Conservation (phyloP, 1,140 invertebrate species). For the Apis florea region DNA sequence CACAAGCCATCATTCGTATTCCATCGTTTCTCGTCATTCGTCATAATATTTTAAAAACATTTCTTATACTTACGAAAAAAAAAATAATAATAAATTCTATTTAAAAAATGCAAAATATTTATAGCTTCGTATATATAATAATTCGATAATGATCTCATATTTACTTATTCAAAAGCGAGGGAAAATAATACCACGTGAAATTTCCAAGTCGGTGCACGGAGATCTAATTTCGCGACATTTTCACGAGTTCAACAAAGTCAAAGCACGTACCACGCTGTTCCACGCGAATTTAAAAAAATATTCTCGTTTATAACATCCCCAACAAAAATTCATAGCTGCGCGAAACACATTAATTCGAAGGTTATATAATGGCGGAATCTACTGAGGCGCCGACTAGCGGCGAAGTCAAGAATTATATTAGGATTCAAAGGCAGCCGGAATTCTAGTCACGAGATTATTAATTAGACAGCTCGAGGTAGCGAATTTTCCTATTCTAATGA, state of each 20-base stretch:
- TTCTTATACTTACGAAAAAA: no score
- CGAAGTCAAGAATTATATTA: not conserved
- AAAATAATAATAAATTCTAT: no score
- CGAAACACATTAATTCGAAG: not conserved
- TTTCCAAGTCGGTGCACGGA: not conserved
- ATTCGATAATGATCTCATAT: not conserved
- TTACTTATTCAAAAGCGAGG: not conserved
- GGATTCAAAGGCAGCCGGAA: not conserved
- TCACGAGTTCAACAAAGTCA: not conserved
- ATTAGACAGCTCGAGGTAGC: conserved; percentile 4
- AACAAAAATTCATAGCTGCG: not conserved
- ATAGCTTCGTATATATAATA: not conserved
- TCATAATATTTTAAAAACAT: not conserved
- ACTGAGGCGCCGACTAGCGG: not conserved
- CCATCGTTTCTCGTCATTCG: not conserved
- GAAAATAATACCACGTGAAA: not conserved
- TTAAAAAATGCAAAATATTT: no score
- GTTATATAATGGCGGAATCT: no score
- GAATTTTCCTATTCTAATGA: conserved; percentile 21
- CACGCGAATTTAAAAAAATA: not conserved
- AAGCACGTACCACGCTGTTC: not conserved
- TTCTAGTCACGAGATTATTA: conserved; percentile 6
- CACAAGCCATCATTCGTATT: not conserved
- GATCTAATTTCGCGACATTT: not conserved
- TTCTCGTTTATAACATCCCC: not conserved